Evolutionary conservation across 2,797 vertebrate genomes (phyloP).

Genomic region (Rhynchonycteris naso): DNA sequence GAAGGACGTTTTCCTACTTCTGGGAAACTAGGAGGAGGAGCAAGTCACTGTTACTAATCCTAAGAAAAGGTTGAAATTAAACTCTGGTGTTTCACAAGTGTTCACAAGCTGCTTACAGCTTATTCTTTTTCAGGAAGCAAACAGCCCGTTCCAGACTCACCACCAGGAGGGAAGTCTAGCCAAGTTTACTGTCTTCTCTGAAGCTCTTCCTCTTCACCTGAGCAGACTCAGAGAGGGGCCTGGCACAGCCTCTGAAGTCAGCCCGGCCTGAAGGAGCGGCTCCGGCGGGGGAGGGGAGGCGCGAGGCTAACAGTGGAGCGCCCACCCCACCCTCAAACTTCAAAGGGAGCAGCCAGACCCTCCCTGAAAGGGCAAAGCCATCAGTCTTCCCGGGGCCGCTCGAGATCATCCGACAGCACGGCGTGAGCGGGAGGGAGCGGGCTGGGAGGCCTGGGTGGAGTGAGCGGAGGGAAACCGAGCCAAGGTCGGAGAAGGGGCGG

Average conservation of each 20-base stretch:
- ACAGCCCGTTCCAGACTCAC: neutral
- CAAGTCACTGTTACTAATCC: neutral
- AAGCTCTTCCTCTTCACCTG: neutral
- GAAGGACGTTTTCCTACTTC: slow-evolving; percentile 25
- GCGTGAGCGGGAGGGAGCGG: neutral
- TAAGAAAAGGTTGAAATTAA: slow-evolving; percentile 40
- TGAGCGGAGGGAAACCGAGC: neutral
- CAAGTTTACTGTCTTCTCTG: neutral
- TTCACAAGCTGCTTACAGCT: slow-evolving; percentile 3
- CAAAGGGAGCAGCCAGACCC: neutral
- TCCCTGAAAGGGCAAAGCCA: neutral
- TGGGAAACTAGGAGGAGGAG: neutral
- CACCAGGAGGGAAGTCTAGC: neutral
- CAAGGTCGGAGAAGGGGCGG: neutral
- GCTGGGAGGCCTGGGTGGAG: neutral
- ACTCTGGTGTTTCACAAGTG: neutral
- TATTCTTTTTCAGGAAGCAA: slow-evolving; percentile 38
- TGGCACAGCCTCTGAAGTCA: neutral
- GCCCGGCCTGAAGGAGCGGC: neutral
- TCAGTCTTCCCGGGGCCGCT: neutral
- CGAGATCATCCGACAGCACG: neutral
- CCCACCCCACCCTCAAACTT: neutral
- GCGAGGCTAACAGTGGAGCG: neutral
- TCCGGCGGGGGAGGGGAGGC: neutral
- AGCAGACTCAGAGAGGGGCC: neutral